Evolutionary conservation across 1,140 invertebrate genomes (phyloP).

Genomic region (Diachasma alloeum): DNA sequence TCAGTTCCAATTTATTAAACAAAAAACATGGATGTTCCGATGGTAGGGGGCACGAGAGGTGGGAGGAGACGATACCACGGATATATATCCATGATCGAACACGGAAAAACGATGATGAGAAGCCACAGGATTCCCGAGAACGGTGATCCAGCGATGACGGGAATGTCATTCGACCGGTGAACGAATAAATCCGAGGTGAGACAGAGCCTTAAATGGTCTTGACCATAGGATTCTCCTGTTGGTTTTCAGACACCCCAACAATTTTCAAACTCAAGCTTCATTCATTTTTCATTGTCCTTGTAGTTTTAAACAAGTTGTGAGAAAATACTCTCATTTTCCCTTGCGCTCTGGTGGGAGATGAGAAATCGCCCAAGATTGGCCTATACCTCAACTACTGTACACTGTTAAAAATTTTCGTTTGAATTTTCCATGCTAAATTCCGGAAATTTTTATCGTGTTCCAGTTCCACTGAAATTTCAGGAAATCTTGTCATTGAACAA

Average conservation of each 20-base stretch:
- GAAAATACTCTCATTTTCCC: too few species aligned
- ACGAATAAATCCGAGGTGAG: slow-evolving; percentile 38
- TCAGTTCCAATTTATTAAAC: slow-evolving; percentile 6
- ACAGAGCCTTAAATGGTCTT: slow-evolving; percentile 34
- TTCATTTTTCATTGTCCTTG: too few species aligned
- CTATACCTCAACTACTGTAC: too few species aligned
- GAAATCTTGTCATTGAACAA: too few species aligned
- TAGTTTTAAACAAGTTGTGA: too few species aligned
- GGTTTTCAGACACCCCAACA: slow-evolving; percentile 1
- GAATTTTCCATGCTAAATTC: too few species aligned
- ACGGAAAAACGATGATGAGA: slow-evolving; percentile 32
- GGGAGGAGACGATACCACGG: background rate
- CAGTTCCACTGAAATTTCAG: too few species aligned
- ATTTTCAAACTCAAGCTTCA: background rate
- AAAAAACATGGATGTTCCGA: background rate
- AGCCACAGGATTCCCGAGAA: slow-evolving; percentile 40
- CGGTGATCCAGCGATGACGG: slow-evolving; percentile 51
- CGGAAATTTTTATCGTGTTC: too few species aligned
- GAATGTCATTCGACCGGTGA: slow-evolving; percentile 43
- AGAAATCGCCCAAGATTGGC: too few species aligned
- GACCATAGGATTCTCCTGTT: background rate
- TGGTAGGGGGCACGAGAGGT: background rate
- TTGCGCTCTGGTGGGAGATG: too few species aligned
- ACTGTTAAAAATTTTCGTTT: too few species aligned
- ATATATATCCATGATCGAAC: background rate